Conservation (phyloP, 2,113 vertebrate species). For the Chunga burmeisteri region DNA sequence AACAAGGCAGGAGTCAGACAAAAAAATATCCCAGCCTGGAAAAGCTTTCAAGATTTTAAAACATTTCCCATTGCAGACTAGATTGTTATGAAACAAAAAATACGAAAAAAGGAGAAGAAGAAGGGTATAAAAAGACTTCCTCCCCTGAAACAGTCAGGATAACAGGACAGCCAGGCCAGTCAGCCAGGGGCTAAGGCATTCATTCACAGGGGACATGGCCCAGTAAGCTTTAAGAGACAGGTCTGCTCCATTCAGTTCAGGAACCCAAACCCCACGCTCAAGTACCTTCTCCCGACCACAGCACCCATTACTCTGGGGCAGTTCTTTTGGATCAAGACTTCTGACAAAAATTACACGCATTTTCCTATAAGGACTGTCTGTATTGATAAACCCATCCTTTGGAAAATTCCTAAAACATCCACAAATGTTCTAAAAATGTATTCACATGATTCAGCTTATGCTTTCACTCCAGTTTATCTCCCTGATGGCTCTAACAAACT, state of each 20-base stretch:
- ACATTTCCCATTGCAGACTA: background rate
- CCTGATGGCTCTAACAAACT: constrained; percentile 17
- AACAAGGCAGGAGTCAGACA: background rate
- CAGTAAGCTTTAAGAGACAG: background rate
- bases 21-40: background rate
- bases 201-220: background rate
- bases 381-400: background rate
- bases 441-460: background rate
- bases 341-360: background rate
- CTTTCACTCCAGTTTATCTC: constrained; percentile 16
- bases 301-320: background rate
- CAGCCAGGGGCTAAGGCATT: background rate
- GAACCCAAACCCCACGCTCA: background rate
- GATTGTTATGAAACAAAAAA: background rate
- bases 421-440: background rate
- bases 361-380: background rate
- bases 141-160: background rate
- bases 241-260: background rate
- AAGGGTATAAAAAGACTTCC: background rate
- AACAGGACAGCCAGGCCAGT: background rate
- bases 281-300: background rate
- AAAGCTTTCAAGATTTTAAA: background rate
- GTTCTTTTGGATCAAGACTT: background rate
- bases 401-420: constrained; percentile 3
- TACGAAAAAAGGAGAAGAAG: background rate